Evolutionary conservation across 1,140 invertebrate genomes (phyloP), one percentile per base, ranked within the genome.

Genomic region (Lucilia cuprina): DNA sequence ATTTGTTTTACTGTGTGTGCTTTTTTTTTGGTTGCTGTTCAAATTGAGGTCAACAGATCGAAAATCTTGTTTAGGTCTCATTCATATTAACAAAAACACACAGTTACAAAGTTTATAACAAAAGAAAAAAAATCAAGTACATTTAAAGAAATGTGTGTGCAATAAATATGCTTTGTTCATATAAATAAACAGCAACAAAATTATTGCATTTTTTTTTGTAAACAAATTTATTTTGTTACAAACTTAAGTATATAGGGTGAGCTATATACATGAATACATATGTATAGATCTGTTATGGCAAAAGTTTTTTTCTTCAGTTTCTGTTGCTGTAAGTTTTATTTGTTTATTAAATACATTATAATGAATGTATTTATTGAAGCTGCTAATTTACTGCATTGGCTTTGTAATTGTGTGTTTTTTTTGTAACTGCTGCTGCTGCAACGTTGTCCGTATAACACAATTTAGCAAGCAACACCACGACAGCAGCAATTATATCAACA

Each of bases 31-130:
- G 41, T 10, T 41, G 41, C 41, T 41, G 55, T 49, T 70, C 65
- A 47, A 82, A 82, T 50, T 82, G 82, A 82, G 82, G 82, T 82
- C 82, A 82, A 65, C 82, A 60, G 82, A 82, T 82, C 82, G 82
- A 65, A 65, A 82, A 35, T 82, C 82, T 82, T 82, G 82, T 82
- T 82, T 82, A 35, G 41, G 75, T 47, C n/a, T 70, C 75, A 70
- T 19, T 9, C 21, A 34, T 34, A 75, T 34, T 12, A 35, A 34
- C 74, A 75, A 14, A 55, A 5, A 41, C 41, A 41, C 41, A 41
- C 14, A n/a, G 14, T 14, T 60, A n/a, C n/a, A 60, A 17, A 17
- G 55, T 60, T 60, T 7, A 17, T 60, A 60, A 7, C 4, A n/a
- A 60, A 10, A 8, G 13, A 19, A 19, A 19, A 21, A 70, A 70